Percentiles rank a stretch among this genome's conserved stretches.
Conservation (phyloP, 2,797 vertebrate species). For the Acanthurus leucopareius region DNA sequence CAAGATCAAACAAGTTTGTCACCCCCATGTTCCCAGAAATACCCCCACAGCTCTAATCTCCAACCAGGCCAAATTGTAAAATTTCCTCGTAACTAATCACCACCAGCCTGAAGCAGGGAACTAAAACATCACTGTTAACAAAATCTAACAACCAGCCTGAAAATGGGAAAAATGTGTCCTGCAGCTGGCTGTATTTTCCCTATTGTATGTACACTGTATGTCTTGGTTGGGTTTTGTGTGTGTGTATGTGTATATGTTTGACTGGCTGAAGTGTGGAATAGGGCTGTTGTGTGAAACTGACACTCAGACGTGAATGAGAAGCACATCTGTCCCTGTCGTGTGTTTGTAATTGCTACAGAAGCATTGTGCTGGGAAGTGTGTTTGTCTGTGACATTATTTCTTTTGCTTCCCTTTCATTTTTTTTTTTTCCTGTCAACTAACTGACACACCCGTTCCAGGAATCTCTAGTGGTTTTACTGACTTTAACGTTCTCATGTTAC, state of each 20-base stretch:
- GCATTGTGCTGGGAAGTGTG: slow-evolving; percentile 67
- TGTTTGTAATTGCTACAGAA: slow-evolving; percentile 64
- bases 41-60: slow-evolving; percentile 33
- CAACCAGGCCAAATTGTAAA: slow-evolving; percentile 37
- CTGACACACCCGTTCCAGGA: slow-evolving; percentile 84
- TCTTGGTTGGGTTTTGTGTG: slow-evolving; percentile 17
- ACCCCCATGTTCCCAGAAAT: slow-evolving; percentile 33
- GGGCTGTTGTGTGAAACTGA: slow-evolving; percentile 35
- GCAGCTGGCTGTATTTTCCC: slow-evolving; percentile 12
- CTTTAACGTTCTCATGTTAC: slow-evolving; percentile 80
- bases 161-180: slow-evolving; percentile 6
- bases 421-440: slow-evolving; percentile 66
- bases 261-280: slow-evolving; percentile 27
- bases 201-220: neutral
- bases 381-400: slow-evolving; percentile 70
- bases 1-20: slow-evolving; percentile 65
- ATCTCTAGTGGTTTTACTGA: slow-evolving; percentile 80
- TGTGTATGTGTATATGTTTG: slow-evolving; percentile 25
- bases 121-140: neutral
- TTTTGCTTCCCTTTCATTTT: slow-evolving; percentile 63
- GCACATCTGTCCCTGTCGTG: slow-evolving; percentile 46
- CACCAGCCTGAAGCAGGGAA: slow-evolving; percentile 25
- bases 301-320: slow-evolving; percentile 36
- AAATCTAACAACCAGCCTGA: slow-evolving; percentile 1
- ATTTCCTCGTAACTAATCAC: slow-evolving; percentile 51